Conservation (phyloP, 1,140 invertebrate species). For the Drosophila nikananu region DNA sequence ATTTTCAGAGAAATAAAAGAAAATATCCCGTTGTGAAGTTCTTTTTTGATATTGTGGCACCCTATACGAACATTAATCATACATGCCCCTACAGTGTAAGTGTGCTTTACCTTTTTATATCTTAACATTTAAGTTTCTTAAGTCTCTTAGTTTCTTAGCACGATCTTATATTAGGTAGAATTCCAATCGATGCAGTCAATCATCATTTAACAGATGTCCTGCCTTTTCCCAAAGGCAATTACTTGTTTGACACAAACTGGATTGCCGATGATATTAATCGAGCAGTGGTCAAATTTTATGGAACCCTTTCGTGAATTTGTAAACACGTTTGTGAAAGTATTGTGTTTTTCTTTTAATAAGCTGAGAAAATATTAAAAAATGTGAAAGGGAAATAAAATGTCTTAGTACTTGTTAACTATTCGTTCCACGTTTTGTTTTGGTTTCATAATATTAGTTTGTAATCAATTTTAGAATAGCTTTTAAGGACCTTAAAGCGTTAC, state of each 20-base stretch:
- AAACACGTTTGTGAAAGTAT: not conserved
- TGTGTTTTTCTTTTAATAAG: too few relatives aligned
- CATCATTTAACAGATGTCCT: not conserved
- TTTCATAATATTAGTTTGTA: conserved; percentile 25
- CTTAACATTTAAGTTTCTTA: not conserved
- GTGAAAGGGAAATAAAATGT: too few relatives aligned
- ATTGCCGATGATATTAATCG: not conserved
- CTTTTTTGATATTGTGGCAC: too few relatives aligned
- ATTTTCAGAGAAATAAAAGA: too few relatives aligned
- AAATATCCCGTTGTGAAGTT: too few relatives aligned
- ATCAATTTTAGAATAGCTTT: conserved; percentile 41
- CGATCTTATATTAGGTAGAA: not conserved
- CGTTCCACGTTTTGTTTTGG: conserved; percentile 1
- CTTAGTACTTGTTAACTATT: too few relatives aligned
- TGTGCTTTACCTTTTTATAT: not conserved
- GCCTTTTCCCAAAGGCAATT: conserved; percentile 14
- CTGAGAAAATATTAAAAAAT: too few relatives aligned
- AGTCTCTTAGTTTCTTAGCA: not conserved
- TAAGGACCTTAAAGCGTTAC: conserved; percentile 29
- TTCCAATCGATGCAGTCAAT: not conserved
- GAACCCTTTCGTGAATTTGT: conserved; percentile 5
- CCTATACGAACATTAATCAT: too few relatives aligned
- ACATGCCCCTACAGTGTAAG: too few relatives aligned
- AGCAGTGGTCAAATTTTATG: not conserved
- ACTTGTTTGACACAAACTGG: conserved; percentile 1